Base-by-base conservation (phyloP, 2,888 invertebrate species). In the Lepidocyrtoides sp. region DNA sequence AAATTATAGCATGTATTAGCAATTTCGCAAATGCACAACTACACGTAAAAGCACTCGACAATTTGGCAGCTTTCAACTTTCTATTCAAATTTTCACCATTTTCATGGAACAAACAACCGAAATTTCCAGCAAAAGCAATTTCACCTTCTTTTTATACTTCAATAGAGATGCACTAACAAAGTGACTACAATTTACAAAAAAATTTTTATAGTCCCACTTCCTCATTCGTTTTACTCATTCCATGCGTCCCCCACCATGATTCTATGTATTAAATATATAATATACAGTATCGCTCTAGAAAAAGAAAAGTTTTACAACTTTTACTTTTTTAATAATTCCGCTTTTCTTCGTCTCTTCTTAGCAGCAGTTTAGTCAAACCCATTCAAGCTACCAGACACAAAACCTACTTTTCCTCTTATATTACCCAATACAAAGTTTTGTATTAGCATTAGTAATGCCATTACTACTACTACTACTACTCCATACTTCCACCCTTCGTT, bases 291-390 rank as follows among this genome's bases (percentile, higher is more conserved):
- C 36, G 36, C 36, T 36, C 3, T 36, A 14, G 26, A n/a, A 66
- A 75, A 75, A 48, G 29, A 66, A 77, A 77, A 77, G 77, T 77
- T 77, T 51, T 72, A 85, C 32, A 51, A 54, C 66, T 72, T 85
- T 72, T 54, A 54, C 72, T 85, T 85, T 85, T 84, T 85, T 85
- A 85, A 85, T 85, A 85, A 85, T 85, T 85, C 51, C 54, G 54
- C 72, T 69, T 84, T 84, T 77, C 66, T 54, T 54, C 72, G 23
- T 51, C 54, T 77, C 51, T 17, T 79, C n/a, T 36, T 54, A 17
- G 29, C 54, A 57, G 54, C 54, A 41, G 79, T 32, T 51, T 79
- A 32, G 32, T 57, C 4, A 79, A 54, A 10, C 32, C 17, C n/a
- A 79, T 57, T 79, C 44, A 75, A 29, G 29, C 32, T 36, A 79